A percentile compares a stretch with the other conserved stretches of the same genome.
phyloP scores from a whole-genome alignment of 92 coral and sea anemone species.

The Epizoanthus illoricatus region DNA sequence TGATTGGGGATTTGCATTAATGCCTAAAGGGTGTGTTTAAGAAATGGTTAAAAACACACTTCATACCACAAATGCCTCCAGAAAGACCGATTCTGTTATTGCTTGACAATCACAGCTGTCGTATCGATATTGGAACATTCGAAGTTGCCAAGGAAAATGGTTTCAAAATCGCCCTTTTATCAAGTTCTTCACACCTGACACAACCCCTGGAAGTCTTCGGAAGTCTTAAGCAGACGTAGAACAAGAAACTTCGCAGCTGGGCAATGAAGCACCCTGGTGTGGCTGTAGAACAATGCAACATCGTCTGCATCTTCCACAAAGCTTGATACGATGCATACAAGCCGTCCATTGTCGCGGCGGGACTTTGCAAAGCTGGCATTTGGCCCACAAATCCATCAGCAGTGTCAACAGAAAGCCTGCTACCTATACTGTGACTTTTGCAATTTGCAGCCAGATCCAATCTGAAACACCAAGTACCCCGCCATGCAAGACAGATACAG shows the following conservation, averaged over 20 bases:
- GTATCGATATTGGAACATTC: slow-evolving; percentile 42
- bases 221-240: slow-evolving; percentile 53
- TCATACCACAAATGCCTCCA: slow-evolving; percentile 32
- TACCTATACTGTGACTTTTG: not conserved
- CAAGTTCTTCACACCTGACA: slow-evolving; percentile 2
- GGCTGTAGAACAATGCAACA: not conserved
- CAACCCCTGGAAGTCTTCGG: slow-evolving; percentile 53
- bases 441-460: not conserved
- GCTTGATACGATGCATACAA: not conserved
- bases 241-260: not conserved
- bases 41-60: slow-evolving; percentile 6
- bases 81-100: slow-evolving; percentile 46
- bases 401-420: not conserved
- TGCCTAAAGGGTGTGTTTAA: no score
- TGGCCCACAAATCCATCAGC: not conserved
- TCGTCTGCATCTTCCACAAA: not conserved
- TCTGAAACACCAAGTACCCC: not conserved
- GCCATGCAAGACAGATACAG: not conserved
- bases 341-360: not conserved
- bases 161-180: not conserved
- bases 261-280: no score
- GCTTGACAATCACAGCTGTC: slow-evolving; percentile 42
- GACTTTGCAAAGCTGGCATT: not conserved
- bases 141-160: slow-evolving; percentile 36
- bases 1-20: no score